Evolutionary conservation across 2,113 vertebrate genomes (phyloP).

Genomic region (Hoplias malabaricus): DNA sequence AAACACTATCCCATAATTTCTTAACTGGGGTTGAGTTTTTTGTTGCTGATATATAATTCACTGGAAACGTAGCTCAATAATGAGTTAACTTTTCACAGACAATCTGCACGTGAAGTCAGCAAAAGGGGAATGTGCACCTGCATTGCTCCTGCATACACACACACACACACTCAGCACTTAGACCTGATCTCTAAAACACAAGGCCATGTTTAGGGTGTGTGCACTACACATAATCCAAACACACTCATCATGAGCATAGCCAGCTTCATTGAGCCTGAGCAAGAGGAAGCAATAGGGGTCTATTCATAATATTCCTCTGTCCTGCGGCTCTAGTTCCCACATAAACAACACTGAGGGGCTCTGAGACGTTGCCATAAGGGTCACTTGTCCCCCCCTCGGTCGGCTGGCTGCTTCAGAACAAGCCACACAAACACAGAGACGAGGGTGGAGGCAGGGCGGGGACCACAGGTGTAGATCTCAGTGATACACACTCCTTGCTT

Average conservation of each 20-base stretch:
- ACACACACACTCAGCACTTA: conserved; percentile 27
- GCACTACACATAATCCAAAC: conserved; percentile 29
- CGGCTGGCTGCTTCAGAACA: conserved; percentile 7
- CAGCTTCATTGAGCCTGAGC: not conserved
- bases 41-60: too few species aligned
- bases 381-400: conserved; percentile 32
- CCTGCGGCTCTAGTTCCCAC: conserved; percentile 14
- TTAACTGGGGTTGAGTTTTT: too few species aligned
- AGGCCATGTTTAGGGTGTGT: conserved; percentile 24
- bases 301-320: not conserved
- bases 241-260: conserved; percentile 30
- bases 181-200: conserved; percentile 28
- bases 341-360: conserved; percentile 35
- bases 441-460: conserved; percentile 8
- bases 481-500: conserved; percentile 23
- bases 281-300: conserved; percentile 28
- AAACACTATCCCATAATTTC: too few species aligned
- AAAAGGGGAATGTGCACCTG: conserved; percentile 22
- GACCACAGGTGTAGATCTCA: conserved; percentile 49
- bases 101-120: not conserved
- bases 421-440: conserved; percentile 26
- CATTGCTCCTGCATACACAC: conserved; percentile 27
- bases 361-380: conserved; percentile 32
- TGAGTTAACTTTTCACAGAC: too few species aligned
- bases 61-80: too few species aligned